A percentile compares a stretch with the other conserved stretches of the same genome.
Evolutionary conservation across 2,113 vertebrate species (phyloP).

Genomic region (Rousettus leschenaultii): DNA sequence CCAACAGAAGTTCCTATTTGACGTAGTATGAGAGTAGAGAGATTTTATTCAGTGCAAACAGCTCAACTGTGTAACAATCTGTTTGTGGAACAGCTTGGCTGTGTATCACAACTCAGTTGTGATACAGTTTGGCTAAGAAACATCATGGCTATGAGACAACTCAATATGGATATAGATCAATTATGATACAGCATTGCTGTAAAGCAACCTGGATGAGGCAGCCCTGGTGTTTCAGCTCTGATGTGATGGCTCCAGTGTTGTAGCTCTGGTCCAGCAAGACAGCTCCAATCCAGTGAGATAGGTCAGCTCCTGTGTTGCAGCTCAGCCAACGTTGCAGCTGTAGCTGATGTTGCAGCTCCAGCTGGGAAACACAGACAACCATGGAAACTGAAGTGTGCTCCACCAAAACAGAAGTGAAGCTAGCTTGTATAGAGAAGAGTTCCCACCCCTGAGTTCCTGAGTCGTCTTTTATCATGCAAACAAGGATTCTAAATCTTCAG

Average conservation of each 20-base stretch:
- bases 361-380: background rate
- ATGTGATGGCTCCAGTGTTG: background rate
- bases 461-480: background rate
- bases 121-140: too few species aligned
- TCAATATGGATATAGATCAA: background rate
- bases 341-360: background rate
- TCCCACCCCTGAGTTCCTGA: background rate
- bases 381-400: background rate
- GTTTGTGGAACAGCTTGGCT: background rate
- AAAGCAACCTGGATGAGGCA: background rate
- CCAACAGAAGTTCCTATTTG: background rate
- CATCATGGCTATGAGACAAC: too few species aligned
- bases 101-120: too few species aligned
- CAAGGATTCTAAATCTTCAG: background rate
- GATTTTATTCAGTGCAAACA: background rate
- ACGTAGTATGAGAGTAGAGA: background rate
- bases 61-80: background rate
- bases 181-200: background rate
- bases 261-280: background rate
- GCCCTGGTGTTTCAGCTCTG: background rate
- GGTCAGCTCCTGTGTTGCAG: background rate
- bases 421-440: too few species aligned
- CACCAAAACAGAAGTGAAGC: background rate
- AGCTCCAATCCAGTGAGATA: background rate
- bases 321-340: background rate